Percentiles rank a stretch among this genome's conserved stretches.
phyloP scores from a whole-genome alignment of 2,113 vertebrate genomes.

The Ciconia boyciana region DNA sequence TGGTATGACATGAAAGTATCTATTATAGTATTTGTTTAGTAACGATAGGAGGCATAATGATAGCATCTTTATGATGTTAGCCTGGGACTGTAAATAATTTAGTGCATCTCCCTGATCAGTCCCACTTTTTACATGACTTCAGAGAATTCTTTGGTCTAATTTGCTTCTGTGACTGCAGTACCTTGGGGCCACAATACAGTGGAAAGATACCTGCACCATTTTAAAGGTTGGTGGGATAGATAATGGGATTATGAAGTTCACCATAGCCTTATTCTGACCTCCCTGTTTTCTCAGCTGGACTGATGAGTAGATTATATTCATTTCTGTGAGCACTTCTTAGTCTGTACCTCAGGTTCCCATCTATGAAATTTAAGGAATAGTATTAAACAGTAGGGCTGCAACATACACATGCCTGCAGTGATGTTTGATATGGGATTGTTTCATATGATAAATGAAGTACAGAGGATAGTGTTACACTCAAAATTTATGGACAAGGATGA shows the following conservation, averaged over 20 bases:
- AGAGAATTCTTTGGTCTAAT: not conserved
- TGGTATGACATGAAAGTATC: not conserved
- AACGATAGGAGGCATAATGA: not conserved
- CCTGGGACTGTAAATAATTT: not conserved
- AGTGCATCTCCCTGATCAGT: not conserved
- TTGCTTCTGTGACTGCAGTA: not conserved
- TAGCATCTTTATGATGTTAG: not conserved
- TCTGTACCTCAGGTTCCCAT: not conserved
- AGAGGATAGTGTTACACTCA: not conserved
- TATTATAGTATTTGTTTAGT: not conserved
- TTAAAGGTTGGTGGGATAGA: not conserved
- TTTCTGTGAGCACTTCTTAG: not conserved
- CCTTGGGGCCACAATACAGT: not conserved
- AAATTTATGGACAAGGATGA: not conserved
- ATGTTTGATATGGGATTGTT: not conserved
- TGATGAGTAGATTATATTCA: not conserved
- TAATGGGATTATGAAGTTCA: not conserved
- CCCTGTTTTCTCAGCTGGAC: not conserved
- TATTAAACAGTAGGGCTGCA: not conserved
- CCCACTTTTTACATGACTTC: not conserved
- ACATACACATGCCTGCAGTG: not conserved
- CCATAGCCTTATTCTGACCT: not conserved
- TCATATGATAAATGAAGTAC: not conserved
- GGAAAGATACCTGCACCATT: not conserved
- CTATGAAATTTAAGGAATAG: not conserved